A percentile compares a stretch with the other conserved stretches of the same genome.
phyloP scores from a whole-genome alignment of 2,888 invertebrate species.

The Heteropelma amictum region DNA sequence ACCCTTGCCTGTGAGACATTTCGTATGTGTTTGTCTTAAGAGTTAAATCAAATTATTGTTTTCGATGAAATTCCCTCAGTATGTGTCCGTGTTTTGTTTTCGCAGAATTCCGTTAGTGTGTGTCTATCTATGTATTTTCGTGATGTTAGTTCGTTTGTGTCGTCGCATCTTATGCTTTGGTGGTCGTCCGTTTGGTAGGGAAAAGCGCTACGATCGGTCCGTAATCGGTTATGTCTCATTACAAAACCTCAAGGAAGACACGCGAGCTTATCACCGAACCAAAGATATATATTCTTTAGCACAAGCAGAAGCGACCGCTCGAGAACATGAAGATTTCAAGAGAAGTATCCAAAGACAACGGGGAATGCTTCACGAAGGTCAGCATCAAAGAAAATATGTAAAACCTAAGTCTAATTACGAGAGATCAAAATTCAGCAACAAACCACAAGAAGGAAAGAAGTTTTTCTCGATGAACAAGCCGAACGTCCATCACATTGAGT shows the following conservation, averaged over 20 bases:
- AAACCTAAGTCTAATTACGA: conserved; percentile 5
- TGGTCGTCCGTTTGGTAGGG: too few species aligned
- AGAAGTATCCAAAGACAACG: conserved; percentile 40
- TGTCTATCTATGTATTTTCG: too few species aligned
- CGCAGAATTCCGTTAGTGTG: too few species aligned
- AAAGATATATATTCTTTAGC: conserved; percentile 29
- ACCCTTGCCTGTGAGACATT: too few species aligned
- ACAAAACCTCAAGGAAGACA: conserved; percentile 20
- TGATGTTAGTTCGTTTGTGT: too few species aligned
- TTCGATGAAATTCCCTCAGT: too few species aligned
- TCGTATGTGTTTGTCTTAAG: too few species aligned
- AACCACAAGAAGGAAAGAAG: background rate
- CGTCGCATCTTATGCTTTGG: too few species aligned
- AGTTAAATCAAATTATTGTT: too few species aligned
- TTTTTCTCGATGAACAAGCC: conserved; percentile 26
- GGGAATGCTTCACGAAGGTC: conserved; percentile 30
- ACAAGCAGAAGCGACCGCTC: conserved; percentile 34
- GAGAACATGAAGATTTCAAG: conserved; percentile 37
- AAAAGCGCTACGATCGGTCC: too few species aligned
- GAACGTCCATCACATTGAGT: background rate
- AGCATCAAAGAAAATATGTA: conserved; percentile 1
- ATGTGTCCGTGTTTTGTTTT: too few species aligned
- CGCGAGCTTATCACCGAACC: conserved; percentile 18
- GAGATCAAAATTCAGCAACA: conserved; percentile 1
- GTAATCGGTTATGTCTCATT: too few species aligned